Conservation (phyloP, 1,140 invertebrate species). For the Kradibia gibbosae region DNA sequence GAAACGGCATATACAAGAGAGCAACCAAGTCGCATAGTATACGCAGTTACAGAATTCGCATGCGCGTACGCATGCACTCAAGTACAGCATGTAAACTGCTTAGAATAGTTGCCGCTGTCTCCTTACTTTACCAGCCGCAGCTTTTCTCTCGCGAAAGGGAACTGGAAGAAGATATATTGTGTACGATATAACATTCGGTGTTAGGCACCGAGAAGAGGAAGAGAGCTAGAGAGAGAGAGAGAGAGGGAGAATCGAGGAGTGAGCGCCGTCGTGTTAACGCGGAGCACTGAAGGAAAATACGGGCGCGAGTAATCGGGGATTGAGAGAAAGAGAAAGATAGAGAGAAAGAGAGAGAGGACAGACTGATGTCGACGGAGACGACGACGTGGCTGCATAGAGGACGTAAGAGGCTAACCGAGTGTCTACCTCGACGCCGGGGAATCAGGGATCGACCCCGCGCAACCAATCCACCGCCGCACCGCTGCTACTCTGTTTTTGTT, state of each 20-base stretch:
- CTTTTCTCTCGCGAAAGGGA: slow-evolving; percentile 15
- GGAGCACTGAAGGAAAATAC: slow-evolving; percentile 16
- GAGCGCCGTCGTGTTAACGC: slow-evolving; percentile 2
- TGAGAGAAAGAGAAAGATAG: too few relatives aligned
- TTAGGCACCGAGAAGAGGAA: neutral
- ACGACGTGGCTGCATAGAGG: slow-evolving; percentile 2
- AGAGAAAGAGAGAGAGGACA: too few relatives aligned
- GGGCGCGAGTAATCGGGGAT: too few relatives aligned
- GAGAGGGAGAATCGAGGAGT: neutral
- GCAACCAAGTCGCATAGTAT: too few relatives aligned
- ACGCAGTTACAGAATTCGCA: too few relatives aligned
- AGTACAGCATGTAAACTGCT: neutral
- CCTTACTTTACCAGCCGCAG: neutral
- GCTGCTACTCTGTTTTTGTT: too few relatives aligned
- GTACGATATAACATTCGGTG: neutral
- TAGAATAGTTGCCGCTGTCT: neutral
- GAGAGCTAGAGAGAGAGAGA: neutral
- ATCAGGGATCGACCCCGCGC: neutral
- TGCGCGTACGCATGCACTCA: neutral
- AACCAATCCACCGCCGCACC: too few relatives aligned
- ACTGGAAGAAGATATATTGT: too few relatives aligned
- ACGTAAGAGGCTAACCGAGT: neutral
- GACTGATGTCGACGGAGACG: neutral
- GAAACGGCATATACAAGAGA: neutral
- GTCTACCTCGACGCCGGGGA: neutral